phyloP scores from a whole-genome alignment of 2,888 invertebrate genomes.

The Epinotia brunnichana region DNA sequence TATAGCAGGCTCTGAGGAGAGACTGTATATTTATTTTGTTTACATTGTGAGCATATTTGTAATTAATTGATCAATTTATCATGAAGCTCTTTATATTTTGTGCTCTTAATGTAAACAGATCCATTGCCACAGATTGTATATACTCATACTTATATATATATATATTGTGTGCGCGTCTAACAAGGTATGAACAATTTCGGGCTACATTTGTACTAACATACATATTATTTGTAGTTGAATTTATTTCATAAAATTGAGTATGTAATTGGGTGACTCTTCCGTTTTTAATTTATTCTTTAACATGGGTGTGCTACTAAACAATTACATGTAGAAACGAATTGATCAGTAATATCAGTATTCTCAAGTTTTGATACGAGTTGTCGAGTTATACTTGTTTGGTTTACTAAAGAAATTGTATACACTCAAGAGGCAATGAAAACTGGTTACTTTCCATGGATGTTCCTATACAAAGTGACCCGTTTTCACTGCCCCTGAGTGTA shows the following conservation, averaged over 20 bases:
- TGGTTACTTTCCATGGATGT: too few relatives aligned
- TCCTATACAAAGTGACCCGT: too few relatives aligned
- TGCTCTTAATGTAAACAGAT: slow-evolving; percentile 24
- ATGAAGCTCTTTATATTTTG: slow-evolving; percentile 24
- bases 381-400: neutral
- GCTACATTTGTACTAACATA: slow-evolving; percentile 26
- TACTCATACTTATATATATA: slow-evolving; percentile 30
- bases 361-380: neutral
- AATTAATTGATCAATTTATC: slow-evolving; percentile 41
- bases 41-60: slow-evolving; percentile 17
- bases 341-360: neutral
- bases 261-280: slow-evolving; percentile 19
- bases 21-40: slow-evolving; percentile 12
- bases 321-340: neutral
- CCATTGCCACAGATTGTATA: slow-evolving; percentile 39
- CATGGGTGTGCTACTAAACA: slow-evolving; percentile 69
- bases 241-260: slow-evolving; percentile 3
- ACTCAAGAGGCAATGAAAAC: too few relatives aligned
- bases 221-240: slow-evolving; percentile 19
- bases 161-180: slow-evolving; percentile 53
- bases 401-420: neutral
- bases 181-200: slow-evolving; percentile 35
- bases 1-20: slow-evolving; percentile 49
- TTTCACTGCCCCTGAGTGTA: too few relatives aligned
- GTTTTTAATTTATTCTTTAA: slow-evolving; percentile 51